Base-by-base conservation (phyloP, 64 coral and sea anemone species). In the Dendrophyllia cribrosa region DNA sequence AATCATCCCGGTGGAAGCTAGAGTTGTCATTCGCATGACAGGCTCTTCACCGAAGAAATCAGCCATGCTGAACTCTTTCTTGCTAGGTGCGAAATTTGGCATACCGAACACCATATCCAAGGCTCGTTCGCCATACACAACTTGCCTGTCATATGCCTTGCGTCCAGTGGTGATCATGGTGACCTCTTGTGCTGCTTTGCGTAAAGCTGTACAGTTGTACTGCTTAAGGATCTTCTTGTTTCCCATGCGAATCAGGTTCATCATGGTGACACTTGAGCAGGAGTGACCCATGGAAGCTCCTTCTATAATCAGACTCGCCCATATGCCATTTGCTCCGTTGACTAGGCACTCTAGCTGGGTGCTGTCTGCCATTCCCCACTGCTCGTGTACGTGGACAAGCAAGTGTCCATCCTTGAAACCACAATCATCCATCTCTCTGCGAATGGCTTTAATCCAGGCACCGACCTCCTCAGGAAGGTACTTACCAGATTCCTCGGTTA, bases 231-330 rank as follows among this genome's bases (percentile, higher is more conserved):
- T 60, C 46, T 88, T 86, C 7, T 51, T 79, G 64, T 93, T 93
- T 19, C 83, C 74, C 83, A 88, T 79, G 44, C 73, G 74, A 19
- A 93, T 16, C 50, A 93, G 59, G 43, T 93, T 93, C 83, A 93
- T 87, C 56, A 93, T 24, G 44, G 91, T 93, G 7, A 93, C 91
- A 7, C 46, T 88, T 9, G 84, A 93, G 49, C 51, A 88, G 0
- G 91, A 83, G 61, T 93, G 91, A 21, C 91, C 91, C 49, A 93
- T 51, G 23, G 83, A 83, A n/a, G 91, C 91, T 44, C 91, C 91
- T 70, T 93, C 91, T 79, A 78, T 72, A 22, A 83, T 87, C 19
- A 93, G 34, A 19, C 84, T 76, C 13, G 82, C 83, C 91, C 91
- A 93, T 5, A 88, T 78, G 6, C 91, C 91, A 7, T 86, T 87